phyloP scores from a whole-genome alignment of 2,797 vertebrate species.

The Pipistrellus nathusii region DNA sequence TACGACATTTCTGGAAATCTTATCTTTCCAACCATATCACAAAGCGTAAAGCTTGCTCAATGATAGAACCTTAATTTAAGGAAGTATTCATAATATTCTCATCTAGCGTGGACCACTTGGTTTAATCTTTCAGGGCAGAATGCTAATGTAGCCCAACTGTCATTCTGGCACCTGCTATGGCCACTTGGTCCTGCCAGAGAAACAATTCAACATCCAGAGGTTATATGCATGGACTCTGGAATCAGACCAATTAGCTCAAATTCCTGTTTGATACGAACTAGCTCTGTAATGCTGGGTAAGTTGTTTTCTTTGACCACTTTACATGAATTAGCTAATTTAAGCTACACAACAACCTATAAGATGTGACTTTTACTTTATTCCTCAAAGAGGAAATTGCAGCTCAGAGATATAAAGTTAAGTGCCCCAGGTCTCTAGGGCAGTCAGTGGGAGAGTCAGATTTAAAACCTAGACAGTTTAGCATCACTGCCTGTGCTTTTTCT shows the following conservation, averaged over 20 bases:
- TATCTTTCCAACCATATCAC: conserved; percentile 15
- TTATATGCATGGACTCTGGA: conserved; percentile 29
- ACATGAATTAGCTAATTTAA: conserved; percentile 50
- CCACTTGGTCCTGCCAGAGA: not conserved
- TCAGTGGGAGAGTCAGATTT: not conserved
- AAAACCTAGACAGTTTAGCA: not conserved
- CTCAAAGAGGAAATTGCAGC: conserved; percentile 54
- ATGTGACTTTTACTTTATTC: conserved; percentile 34
- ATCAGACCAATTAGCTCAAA: conserved; percentile 53
- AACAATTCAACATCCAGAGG: conserved; percentile 29
- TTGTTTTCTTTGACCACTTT: conserved; percentile 15
- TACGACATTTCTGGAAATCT: conserved; percentile 25
- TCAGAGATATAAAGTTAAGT: not conserved
- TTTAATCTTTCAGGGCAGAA: conserved; percentile 3
- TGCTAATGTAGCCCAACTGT: not conserved
- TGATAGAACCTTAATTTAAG: not conserved
- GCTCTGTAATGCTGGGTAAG: not conserved
- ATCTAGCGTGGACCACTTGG: not conserved
- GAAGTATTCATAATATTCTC: conserved; percentile 26
- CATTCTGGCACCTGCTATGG: not conserved
- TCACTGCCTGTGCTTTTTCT: not conserved
- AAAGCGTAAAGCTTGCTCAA: conserved; percentile 29
- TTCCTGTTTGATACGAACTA: conserved; percentile 3
- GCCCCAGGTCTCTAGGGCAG: conserved; percentile 12
- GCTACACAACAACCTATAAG: not conserved